Conservation (phyloP, 2,888 invertebrate genomes). For the Luffia ferchaultella region DNA sequence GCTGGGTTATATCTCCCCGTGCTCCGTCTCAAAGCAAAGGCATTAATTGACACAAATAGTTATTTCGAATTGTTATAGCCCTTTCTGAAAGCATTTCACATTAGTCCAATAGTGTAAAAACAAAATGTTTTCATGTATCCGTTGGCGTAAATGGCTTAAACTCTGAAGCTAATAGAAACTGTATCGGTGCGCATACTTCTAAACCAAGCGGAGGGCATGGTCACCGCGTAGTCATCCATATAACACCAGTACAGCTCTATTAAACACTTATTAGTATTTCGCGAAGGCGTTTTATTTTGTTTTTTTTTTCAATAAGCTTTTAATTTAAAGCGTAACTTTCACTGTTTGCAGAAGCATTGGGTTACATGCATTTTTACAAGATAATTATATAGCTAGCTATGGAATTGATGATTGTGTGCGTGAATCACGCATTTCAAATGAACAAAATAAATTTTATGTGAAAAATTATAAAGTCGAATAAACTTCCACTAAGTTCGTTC, state of each 20-base stretch:
- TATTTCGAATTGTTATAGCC: conserved; percentile 47
- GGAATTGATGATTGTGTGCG: background rate
- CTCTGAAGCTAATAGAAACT: conserved; percentile 44
- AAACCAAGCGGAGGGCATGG: conserved; percentile 51
- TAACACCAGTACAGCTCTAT: conserved; percentile 36
- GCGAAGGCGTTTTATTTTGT: conserved; percentile 46
- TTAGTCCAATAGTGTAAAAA: conserved; percentile 28
- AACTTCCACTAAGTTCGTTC: too few relatives aligned
- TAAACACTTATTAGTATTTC: conserved; percentile 45
- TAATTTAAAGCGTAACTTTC: conserved; percentile 47
- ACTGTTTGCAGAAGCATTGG: conserved; percentile 57
- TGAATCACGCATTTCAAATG: background rate
- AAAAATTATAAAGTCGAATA: background rate
- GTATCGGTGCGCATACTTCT: conserved; percentile 30
- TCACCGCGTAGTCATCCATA: conserved; percentile 41
- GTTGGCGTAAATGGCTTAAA: conserved; percentile 33
- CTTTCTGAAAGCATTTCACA: conserved; percentile 45
- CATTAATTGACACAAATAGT: conserved; percentile 58
- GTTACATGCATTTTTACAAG: conserved; percentile 37
- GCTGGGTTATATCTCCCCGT: conserved; percentile 65
- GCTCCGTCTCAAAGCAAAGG: conserved; percentile 60
- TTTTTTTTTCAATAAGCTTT: conserved; percentile 33
- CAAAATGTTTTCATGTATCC: conserved; percentile 30
- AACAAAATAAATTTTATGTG: background rate
- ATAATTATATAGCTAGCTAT: background rate